These are phyloP conservation scores for Synanthedon myopaeformis DNA, from an alignment of 2,888 invertebrate genomes.

Conservation along the genomic window DNA sequence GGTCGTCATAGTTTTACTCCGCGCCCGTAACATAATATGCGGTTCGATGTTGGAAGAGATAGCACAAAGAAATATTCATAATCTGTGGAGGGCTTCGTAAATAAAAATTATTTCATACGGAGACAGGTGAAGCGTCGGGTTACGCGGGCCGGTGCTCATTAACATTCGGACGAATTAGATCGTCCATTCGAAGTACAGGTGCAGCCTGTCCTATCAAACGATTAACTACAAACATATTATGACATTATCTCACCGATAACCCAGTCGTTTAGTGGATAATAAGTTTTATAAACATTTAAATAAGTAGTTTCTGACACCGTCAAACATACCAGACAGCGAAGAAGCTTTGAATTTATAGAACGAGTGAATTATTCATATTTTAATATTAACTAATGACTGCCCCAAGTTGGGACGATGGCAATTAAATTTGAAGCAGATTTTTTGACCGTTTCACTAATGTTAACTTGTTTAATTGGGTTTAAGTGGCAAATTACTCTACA, in stretches of 20 bases:
- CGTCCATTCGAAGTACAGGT: slow-evolving; percentile 37
- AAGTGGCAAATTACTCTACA: too few species aligned
- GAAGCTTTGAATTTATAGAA: too few species aligned
- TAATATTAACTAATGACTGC: too few species aligned
- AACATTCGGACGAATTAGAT: slow-evolving; percentile 50
- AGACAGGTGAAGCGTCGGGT: slow-evolving; percentile 64
- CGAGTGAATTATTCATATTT: too few species aligned
- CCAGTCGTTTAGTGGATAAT: slow-evolving; percentile 39
- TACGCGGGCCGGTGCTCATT: slow-evolving; percentile 42
- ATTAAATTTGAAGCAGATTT: too few species aligned
- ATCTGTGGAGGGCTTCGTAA: slow-evolving; percentile 57
- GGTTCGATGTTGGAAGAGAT: slow-evolving; percentile 44
- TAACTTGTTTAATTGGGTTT: too few species aligned
- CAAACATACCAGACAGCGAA: not conserved
- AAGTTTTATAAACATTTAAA: slow-evolving; percentile 18
- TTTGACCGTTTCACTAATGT: too few species aligned
- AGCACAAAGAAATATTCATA: slow-evolving; percentile 54
- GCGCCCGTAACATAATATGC: slow-evolving; percentile 53
- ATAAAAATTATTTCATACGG: slow-evolving; percentile 59
- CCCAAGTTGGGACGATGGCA: too few species aligned
- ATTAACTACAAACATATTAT: slow-evolving; percentile 27
- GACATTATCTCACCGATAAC: slow-evolving; percentile 52
- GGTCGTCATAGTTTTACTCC: slow-evolving; percentile 38
- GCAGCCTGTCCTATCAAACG: slow-evolving; percentile 45
- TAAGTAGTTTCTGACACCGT: not conserved